Evolutionary conservation across 2,888 invertebrate species (phyloP), one percentile per base, ranked within the genome.

Genomic region (Troides aeacus): DNA sequence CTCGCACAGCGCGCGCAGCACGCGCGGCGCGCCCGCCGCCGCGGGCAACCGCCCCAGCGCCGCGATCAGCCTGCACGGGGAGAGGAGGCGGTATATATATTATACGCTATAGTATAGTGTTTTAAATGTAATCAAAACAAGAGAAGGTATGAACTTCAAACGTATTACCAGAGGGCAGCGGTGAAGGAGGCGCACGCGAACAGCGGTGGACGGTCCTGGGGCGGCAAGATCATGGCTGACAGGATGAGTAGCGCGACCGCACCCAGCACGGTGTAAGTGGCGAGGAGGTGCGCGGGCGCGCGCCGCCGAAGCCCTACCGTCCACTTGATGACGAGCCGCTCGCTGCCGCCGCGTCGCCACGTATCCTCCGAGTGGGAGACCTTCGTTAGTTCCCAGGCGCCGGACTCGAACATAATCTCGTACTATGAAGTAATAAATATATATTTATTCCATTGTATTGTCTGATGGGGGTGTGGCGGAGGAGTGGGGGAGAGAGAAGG

Each of bases 101-200:
- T 21, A 21, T 21, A 21, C 21, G 21, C 21, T 21, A 21, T 21
- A 21, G 21, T 6, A 18, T 18, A 6, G 15, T 15, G 7, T 39
- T 7, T 1, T 7, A 39, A 10, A 10, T 10, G 7, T 39, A 10
- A 39, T 7, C 1, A 8, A 10, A 39, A 39, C 39, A 7, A 8
- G 39, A 6, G 7, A 8, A 39, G 1, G 7, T 39, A 8, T 39
- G 10, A 8, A 10, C 1, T 39, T 39, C 10, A 2, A 53, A 18
- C n/a, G 18, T 18, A 53, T 71, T 68, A 90, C 91, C 90, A 91
- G 0, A 89, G 72, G 0, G 88, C 81, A 2, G 86, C 77, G 7
- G 77, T 80, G 69, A 89, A 80, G 0, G 90, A 82, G 2, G 90
- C 85, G 59, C 80, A 77, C 1, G 86, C 89, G 18, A 84, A 86